Base-by-base conservation (phyloP, 1,140 invertebrate genomes). In the Drosophila navojoa region DNA sequence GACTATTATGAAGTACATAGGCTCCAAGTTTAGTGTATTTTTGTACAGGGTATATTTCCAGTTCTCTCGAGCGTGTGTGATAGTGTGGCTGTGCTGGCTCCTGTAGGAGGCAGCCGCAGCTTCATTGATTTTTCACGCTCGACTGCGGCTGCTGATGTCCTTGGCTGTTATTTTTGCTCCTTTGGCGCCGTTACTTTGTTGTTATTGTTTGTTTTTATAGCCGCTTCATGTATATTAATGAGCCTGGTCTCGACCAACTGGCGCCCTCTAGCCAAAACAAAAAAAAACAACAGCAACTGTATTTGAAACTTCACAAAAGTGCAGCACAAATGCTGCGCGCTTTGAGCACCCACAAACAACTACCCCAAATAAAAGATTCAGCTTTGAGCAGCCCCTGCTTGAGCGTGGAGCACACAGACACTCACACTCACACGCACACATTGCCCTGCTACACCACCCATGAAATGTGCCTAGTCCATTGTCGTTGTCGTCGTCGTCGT, bases 71-170 rank as follows among this genome's bases (percentile, higher is more conserved):
- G 32, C 5, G 0, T 35, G 19, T 69, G 57, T 54, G 13, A 10
- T 55, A 32, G 10, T n/a, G 50, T n/a, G 50, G 44, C 19, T 64
- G 27, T 71, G 40, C 19, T 55, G 49, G 32, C 6, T 63, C 53
- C 69, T 66, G 61, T 52, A 52, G 69, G 61, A 54, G 71, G 79
- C 63, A 64, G 32, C 32, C 6, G 32, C 32, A 35, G 73, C 69
- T 73, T 67, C 77, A 85, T 86, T 85, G 81, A 86, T 85, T 85
- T 85, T 85, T 86, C 77, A 85, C 74, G 85, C 81, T 53, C 47
- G 35, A 27, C 53, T 58, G 45, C 50, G 52, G 67, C 50, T 55
- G 74, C 55, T 60, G 35, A 53, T 71, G 81, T 85, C 81, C 81
- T 86, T 81, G 81, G 76, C 54, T 86, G 74, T 74, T 86, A 81